Evolutionary conservation across 2,888 invertebrate species (phyloP), one percentile per base, ranked within the genome.

Genomic region (Choreutis nemorana): DNA sequence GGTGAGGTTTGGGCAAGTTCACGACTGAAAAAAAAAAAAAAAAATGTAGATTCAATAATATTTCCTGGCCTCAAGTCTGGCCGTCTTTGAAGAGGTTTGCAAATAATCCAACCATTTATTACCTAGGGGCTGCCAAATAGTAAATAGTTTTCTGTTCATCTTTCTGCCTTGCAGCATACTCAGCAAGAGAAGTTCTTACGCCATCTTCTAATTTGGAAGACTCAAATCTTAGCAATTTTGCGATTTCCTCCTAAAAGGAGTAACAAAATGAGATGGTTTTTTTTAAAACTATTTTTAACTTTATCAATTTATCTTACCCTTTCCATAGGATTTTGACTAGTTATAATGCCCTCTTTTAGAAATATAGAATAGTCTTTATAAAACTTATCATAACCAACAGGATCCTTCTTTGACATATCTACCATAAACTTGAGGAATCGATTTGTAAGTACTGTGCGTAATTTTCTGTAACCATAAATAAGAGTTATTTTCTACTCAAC

Each of bases 291-390:
- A 8, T 8, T 14, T 14, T 8, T 26, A 14, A 5, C 2, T 26
- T 9, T 26, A 15, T 4, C 13, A 10, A 6, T 18, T 10, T 15
- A 24, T 23, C 41, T 50, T 77, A 92, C 93, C 81, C 92, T 94
- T 58, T 94, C 91, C 3, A 82, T 57, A 40, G 90, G 86, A 55
- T 89, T 91, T 26, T 84, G 82, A 40, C 89, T 88, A 2, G 90
- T 91, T 18, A 97, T 89, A 50, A 98, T 94, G 20, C 97, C 98
- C 71, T 98, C 97, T 56, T 97, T 94, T 29, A 98, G 82, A 60
- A 96, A 98, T 30, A 97, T 66, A 0, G 91, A 91, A 57, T 97
- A 97, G 49, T 97, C 95, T 35, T 86, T 86, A 62, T 96, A 97
- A 67, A 98, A 98, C 25, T 87, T 82, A 30, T 86, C 84, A 62